Conservation (phyloP, 2,888 invertebrate genomes). For the Pyrochroa serraticornis region DNA sequence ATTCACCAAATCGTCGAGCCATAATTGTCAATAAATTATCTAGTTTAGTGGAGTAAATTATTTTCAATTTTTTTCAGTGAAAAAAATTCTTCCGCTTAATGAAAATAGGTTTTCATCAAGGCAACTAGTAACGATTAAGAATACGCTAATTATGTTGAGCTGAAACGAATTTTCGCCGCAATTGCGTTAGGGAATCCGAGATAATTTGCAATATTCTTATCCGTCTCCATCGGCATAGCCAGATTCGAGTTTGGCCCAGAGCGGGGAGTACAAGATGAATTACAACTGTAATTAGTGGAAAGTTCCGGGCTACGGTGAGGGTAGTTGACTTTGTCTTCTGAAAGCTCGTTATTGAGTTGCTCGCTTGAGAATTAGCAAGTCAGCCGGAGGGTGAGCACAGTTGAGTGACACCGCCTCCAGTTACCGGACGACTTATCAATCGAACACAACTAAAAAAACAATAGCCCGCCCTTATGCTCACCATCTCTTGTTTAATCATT, state of each 20-base stretch:
- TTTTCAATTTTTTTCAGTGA: too few relatives aligned
- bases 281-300: slow-evolving; percentile 49
- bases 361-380: slow-evolving; percentile 42
- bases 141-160: too few relatives aligned
- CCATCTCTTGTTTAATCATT: background rate
- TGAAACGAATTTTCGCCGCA: too few relatives aligned
- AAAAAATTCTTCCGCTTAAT: too few relatives aligned
- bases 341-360: slow-evolving; percentile 46
- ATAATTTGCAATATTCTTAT: slow-evolving; percentile 12
- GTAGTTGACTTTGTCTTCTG: slow-evolving; percentile 44
- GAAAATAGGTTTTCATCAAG: too few relatives aligned
- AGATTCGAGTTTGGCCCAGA: slow-evolving; percentile 20
- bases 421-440: slow-evolving; percentile 30
- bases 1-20: too few relatives aligned
- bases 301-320: slow-evolving; percentile 40
- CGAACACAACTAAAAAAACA: slow-evolving; percentile 16
- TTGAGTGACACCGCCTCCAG: slow-evolving; percentile 28
- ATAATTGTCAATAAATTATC: too few relatives aligned
- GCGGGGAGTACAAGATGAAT: slow-evolving; percentile 42
- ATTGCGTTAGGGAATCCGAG: too few relatives aligned
- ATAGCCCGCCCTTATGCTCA: background rate
- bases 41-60: too few relatives aligned
- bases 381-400: slow-evolving; percentile 27
- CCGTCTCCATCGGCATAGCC: slow-evolving; percentile 19
- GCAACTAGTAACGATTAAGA: too few relatives aligned